Evolutionary conservation across 1,140 invertebrate genomes (phyloP).

Genomic region (Glomeris maerens): DNA sequence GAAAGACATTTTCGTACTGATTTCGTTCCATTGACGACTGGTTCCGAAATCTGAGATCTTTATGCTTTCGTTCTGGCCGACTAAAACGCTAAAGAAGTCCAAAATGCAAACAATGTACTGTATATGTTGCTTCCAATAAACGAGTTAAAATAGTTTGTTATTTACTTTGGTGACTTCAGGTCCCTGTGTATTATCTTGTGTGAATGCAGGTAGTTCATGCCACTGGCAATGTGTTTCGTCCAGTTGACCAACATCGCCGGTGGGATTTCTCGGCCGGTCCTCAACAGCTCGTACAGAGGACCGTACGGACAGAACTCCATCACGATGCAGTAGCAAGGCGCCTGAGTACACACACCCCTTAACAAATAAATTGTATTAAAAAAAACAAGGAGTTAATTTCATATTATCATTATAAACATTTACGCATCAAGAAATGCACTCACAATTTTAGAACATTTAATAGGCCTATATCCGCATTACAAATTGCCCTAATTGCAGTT

Average conservation of each 20-base stretch:
- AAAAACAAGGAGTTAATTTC: slow-evolving; percentile 14
- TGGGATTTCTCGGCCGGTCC: slow-evolving; percentile 60
- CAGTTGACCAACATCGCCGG: slow-evolving; percentile 73
- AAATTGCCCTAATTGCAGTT: no score
- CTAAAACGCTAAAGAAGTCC: slow-evolving; percentile 56
- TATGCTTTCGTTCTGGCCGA: slow-evolving; percentile 72
- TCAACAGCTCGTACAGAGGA: slow-evolving; percentile 77
- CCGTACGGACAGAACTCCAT: slow-evolving; percentile 98
- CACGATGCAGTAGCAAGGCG: slow-evolving; percentile 87
- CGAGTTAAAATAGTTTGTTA: no score
- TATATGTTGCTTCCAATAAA: no score
- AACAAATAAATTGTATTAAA: slow-evolving; percentile 19
- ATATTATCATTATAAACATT: no score
- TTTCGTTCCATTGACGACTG: slow-evolving; percentile 84
- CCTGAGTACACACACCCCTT: slow-evolving; percentile 80
- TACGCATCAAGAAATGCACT: no score
- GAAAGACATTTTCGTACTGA: slow-evolving; percentile 93
- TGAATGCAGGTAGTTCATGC: slow-evolving; percentile 90
- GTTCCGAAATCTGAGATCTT: slow-evolving; percentile 99
- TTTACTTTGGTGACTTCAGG: slow-evolving; percentile 90
- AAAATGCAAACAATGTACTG: no score
- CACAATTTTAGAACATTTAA: slow-evolving; percentile 10
- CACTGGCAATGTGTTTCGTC: slow-evolving; percentile 88
- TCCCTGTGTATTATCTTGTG: slow-evolving; percentile 97
- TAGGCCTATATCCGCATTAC: neutral